Evolutionary conservation across 2,888 invertebrate species (phyloP).

Genomic region (Tromatobia lineatoria): DNA sequence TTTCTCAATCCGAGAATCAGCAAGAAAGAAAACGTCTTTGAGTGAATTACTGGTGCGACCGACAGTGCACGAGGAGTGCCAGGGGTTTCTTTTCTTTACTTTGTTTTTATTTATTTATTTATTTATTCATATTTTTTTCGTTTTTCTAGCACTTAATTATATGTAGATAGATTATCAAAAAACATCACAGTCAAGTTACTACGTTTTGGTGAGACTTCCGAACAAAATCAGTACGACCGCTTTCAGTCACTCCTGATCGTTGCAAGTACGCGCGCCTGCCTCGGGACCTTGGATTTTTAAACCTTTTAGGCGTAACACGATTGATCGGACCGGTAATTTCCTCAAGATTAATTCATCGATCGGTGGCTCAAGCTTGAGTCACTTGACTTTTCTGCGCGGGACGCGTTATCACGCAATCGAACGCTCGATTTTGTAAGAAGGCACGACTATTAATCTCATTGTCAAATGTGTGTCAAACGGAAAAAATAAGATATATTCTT

Average conservation of each 20-base stretch:
- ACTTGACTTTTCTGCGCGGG: not conserved
- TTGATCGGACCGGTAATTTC: slow-evolving; percentile 61
- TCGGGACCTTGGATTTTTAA: slow-evolving; percentile 36
- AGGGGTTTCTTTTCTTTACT: slow-evolving; percentile 3
- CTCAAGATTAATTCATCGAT: slow-evolving; percentile 57
- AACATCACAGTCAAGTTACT: slow-evolving; percentile 80
- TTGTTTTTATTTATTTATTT: too few relatives aligned
- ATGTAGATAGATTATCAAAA: slow-evolving; percentile 80
- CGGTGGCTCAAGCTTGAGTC: slow-evolving; percentile 8
- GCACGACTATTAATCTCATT: not conserved
- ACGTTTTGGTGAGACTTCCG: slow-evolving; percentile 64
- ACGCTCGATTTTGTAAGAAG: not conserved
- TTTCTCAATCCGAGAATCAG: slow-evolving; percentile 29
- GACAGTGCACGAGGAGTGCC: slow-evolving; percentile 40
- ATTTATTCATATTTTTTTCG: too few relatives aligned
- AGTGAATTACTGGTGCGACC: slow-evolving; percentile 62
- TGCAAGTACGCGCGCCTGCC: slow-evolving; percentile 17
- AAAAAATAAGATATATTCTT: not conserved
- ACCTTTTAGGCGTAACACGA: slow-evolving; percentile 68
- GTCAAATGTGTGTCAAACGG: not conserved
- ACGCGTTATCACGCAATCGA: slow-evolving; percentile 7
- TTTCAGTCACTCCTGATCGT: slow-evolving; percentile 19
- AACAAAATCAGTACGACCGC: slow-evolving; percentile 57
- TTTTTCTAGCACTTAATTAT: slow-evolving; percentile 53
- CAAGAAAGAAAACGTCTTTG: slow-evolving; percentile 57